Percentiles rank a stretch among this genome's conserved stretches.
Evolutionary conservation across 2,888 invertebrate species (phyloP).

Genomic region (Cephus spinipes): DNA sequence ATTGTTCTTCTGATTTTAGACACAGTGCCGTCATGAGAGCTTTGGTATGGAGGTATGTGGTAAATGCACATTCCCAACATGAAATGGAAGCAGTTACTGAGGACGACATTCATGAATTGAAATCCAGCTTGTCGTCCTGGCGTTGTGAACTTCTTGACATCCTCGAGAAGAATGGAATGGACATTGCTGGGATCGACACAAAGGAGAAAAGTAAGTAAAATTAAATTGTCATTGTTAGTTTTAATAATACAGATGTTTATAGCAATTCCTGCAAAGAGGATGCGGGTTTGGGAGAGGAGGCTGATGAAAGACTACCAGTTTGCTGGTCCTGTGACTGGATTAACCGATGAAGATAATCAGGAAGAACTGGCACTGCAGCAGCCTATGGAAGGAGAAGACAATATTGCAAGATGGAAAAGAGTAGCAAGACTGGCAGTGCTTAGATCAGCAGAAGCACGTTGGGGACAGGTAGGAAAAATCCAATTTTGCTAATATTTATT

Average conservation of each 20-base stretch:
- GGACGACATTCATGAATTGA: conserved; percentile 94
- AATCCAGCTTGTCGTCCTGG: conserved; percentile 92
- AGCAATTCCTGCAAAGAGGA: conserved; percentile 82
- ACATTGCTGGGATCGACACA: conserved; percentile 79
- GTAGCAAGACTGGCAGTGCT: conserved; percentile 81
- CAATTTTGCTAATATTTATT: conserved; percentile 55
- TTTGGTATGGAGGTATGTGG: conserved; percentile 92
- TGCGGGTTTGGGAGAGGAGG: conserved; percentile 88
- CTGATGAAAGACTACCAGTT: conserved; percentile 91
- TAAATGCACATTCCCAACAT: conserved; percentile 84
- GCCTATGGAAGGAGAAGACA: conserved; percentile 51
- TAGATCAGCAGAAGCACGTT: conserved; percentile 78
- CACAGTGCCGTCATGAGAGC: conserved; percentile 89
- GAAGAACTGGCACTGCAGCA: conserved; percentile 56
- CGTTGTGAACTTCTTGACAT: conserved; percentile 93
- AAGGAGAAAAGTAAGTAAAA: conserved; percentile 77
- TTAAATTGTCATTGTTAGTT: not conserved
- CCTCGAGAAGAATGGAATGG: conserved; percentile 88
- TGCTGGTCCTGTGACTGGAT: conserved; percentile 73
- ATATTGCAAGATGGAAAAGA: conserved; percentile 71
- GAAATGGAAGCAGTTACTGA: conserved; percentile 91
- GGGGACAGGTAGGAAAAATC: conserved; percentile 78
- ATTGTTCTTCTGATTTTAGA: conserved; percentile 43
- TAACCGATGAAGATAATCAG: conserved; percentile 71
- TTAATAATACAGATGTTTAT: conserved; percentile 18